These are phyloP conservation scores for Nemurella pictetii DNA, from an alignment of 2,888 invertebrate genomes.

Conservation along the genomic window DNA sequence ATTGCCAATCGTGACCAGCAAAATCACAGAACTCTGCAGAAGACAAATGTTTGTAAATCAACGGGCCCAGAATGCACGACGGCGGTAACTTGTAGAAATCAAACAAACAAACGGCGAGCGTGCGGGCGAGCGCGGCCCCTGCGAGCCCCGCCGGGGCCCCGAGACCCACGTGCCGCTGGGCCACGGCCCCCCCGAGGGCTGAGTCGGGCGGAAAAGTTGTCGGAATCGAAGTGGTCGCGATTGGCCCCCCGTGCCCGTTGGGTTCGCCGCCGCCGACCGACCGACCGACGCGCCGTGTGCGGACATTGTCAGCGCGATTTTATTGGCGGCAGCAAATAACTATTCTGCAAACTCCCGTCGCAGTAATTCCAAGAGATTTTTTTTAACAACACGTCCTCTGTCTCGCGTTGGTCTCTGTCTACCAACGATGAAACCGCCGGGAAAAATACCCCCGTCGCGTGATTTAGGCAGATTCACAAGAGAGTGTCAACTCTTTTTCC, in stretches of 20 bases:
- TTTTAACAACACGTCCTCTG: too few species aligned
- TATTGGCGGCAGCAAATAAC: too few species aligned
- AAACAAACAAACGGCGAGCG: neutral
- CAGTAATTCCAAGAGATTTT: too few species aligned
- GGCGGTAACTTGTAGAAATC: neutral
- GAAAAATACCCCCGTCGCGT: too few species aligned
- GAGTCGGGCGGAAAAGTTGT: neutral
- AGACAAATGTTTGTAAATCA: neutral
- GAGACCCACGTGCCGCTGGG: neutral
- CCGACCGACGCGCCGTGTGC: neutral
- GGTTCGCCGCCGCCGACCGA: neutral
- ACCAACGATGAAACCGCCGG: too few species aligned
- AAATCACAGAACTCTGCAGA: neutral
- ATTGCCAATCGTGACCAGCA: too few species aligned
- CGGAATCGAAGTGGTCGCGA: neutral
- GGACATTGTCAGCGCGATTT: neutral
- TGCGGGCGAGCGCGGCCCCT: neutral
- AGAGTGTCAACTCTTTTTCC: too few species aligned
- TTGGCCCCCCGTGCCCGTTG: neutral
- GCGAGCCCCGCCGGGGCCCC: neutral
- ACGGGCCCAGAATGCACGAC: neutral
- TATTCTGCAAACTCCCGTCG: too few species aligned
- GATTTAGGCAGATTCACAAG: too few species aligned
- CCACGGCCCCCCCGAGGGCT: neutral
- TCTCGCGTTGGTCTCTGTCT: too few species aligned